Conservation (phyloP, 1,140 invertebrate genomes). For the Drosophila tani region DNA sequence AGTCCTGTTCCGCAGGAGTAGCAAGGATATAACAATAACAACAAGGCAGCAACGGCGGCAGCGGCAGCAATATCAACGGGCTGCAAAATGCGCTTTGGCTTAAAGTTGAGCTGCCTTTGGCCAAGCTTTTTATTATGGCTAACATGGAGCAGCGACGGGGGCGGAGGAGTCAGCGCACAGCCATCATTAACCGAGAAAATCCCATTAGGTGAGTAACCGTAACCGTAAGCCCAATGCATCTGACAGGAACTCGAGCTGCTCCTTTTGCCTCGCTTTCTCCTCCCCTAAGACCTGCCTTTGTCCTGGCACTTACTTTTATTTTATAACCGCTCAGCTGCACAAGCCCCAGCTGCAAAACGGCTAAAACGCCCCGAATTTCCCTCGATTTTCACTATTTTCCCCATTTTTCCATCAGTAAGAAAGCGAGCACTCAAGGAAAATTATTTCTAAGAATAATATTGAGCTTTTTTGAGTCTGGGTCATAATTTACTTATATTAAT, state of each 20-base stretch:
- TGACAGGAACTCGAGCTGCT: constrained; percentile 24
- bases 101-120: constrained; percentile 69
- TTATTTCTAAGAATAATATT: constrained; percentile 1
- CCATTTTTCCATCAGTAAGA: not conserved
- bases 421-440: not conserved
- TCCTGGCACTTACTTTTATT: constrained; percentile 35
- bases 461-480: too few species aligned
- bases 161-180: constrained; percentile 61
- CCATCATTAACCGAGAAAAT: constrained; percentile 85
- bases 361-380: constrained; percentile 3
- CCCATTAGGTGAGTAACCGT: constrained; percentile 82
- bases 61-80: constrained; percentile 40
- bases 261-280: not conserved
- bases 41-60: constrained; percentile 6
- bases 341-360: constrained; percentile 20
- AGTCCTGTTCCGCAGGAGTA: constrained; percentile 28
- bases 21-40: constrained; percentile 35
- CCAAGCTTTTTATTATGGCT: constrained; percentile 76
- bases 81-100: constrained; percentile 74
- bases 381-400: not conserved
- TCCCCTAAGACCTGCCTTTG: constrained; percentile 28
- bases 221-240: constrained; percentile 53
- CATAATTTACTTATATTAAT: not conserved
- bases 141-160: constrained; percentile 51
- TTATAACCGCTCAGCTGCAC: constrained; percentile 48